These are phyloP conservation scores for Nymphalis c-album DNA, from an alignment of 2,888 invertebrate species.

Conservation along the genomic window DNA sequence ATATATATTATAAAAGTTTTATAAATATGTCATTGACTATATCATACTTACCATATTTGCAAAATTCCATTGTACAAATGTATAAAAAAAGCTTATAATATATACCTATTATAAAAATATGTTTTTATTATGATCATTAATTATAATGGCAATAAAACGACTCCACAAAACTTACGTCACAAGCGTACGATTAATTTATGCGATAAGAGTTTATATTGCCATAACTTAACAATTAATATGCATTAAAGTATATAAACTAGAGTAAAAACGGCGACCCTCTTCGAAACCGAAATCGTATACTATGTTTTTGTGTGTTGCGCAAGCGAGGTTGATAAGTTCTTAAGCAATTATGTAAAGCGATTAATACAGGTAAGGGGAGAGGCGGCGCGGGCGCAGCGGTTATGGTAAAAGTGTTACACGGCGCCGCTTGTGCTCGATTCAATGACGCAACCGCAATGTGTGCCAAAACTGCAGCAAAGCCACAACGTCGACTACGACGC, in stretches of 20 bases:
- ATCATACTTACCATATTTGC: no score
- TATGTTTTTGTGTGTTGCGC: slow-evolving; percentile 67
- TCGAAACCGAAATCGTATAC: slow-evolving; percentile 62
- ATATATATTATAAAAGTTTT: slow-evolving; percentile 7
- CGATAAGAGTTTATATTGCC: slow-evolving; percentile 31
- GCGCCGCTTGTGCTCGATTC: slow-evolving; percentile 62
- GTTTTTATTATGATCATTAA: not conserved
- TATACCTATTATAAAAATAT: no score
- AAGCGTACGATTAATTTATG: slow-evolving; percentile 18
- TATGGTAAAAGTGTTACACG: slow-evolving; percentile 79
- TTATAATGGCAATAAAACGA: not conserved
- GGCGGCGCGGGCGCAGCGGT: slow-evolving; percentile 53
- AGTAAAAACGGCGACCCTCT: slow-evolving; percentile 57
- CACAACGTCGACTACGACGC: slow-evolving; percentile 46
- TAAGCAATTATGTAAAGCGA: slow-evolving; percentile 77
- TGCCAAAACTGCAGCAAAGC: slow-evolving; percentile 78
- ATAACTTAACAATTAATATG: slow-evolving; percentile 14
- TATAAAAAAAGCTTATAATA: no score
- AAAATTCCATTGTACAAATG: no score
- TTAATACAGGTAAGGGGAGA: slow-evolving; percentile 51
- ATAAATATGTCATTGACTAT: no score
- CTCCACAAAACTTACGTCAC: slow-evolving; percentile 12
- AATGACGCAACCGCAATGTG: slow-evolving; percentile 73
- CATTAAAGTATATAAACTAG: slow-evolving; percentile 40
- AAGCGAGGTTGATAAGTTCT: slow-evolving; percentile 69